Conservation (phyloP, 1,140 invertebrate species). For the Drosophila miranda region DNA sequence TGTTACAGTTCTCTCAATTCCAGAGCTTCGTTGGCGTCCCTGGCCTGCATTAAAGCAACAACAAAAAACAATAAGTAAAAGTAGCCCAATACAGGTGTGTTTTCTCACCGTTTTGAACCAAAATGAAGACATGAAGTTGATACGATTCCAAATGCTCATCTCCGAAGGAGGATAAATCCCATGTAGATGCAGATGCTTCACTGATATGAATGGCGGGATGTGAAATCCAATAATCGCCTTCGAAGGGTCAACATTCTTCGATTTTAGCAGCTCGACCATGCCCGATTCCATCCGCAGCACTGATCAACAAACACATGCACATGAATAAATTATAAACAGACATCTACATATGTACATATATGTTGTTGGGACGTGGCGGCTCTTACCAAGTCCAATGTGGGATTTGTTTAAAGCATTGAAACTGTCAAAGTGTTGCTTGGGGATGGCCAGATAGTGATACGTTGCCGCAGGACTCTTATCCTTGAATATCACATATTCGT, state of each 20-base stretch:
- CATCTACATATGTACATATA: too few species aligned
- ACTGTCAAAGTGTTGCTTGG: conserved; percentile 90
- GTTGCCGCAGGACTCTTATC: conserved; percentile 92
- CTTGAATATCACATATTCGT: conserved; percentile 90
- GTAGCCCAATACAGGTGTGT: background rate
- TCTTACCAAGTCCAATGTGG: conserved; percentile 87
- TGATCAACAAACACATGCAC: conserved; percentile 7
- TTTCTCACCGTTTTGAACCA: conserved; percentile 93
- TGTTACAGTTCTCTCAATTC: conserved; percentile 39
- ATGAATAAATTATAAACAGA: background rate
- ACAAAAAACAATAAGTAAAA: background rate
- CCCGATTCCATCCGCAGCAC: conserved; percentile 61
- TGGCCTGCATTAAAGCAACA: conserved; percentile 26
- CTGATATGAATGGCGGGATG: conserved; percentile 94
- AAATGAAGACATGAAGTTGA: conserved; percentile 90
- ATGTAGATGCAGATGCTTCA: conserved; percentile 94
- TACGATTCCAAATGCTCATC: conserved; percentile 87
- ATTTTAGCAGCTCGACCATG: conserved; percentile 42
- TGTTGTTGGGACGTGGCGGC: background rate
- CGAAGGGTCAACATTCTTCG: conserved; percentile 83
- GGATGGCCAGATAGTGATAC: conserved; percentile 91
- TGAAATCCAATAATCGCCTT: conserved; percentile 92
- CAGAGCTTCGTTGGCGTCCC: conserved; percentile 19
- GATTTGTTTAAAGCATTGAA: conserved; percentile 86
- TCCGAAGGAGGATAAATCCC: conserved; percentile 90